Conservation (phyloP, 92 coral and sea anemone genomes). For the Porites evermanni region DNA sequence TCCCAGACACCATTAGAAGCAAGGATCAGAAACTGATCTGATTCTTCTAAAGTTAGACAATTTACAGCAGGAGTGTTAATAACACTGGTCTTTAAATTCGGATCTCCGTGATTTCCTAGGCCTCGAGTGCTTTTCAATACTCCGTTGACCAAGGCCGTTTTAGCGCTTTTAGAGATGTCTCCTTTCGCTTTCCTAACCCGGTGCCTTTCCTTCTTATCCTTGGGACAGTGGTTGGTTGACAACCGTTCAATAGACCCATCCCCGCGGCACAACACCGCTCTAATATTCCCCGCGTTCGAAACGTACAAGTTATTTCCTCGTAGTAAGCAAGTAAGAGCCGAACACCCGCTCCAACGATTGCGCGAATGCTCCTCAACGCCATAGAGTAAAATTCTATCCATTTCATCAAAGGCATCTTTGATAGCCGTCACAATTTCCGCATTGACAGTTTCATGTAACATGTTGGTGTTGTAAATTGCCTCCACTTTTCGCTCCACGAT, state of each 20-base stretch:
- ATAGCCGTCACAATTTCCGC: slow-evolving; percentile 72
- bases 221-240: slow-evolving; percentile 89
- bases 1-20: slow-evolving; percentile 97
- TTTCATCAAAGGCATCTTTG: slow-evolving; percentile 81
- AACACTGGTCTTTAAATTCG: slow-evolving; percentile 80
- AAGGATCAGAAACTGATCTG: slow-evolving; percentile 83
- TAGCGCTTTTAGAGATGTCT: slow-evolving; percentile 82
- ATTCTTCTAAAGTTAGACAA: slow-evolving; percentile 74
- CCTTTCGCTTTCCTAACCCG: slow-evolving; percentile 77
- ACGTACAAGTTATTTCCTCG: slow-evolving; percentile 82
- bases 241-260: slow-evolving; percentile 83
- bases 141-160: slow-evolving; percentile 87
- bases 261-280: slow-evolving; percentile 84
- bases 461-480: slow-evolving; percentile 58
- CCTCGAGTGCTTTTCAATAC: slow-evolving; percentile 88
- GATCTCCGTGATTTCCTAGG: slow-evolving; percentile 97
- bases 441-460: slow-evolving; percentile 56
- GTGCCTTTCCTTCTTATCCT: slow-evolving; percentile 80
- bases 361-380: slow-evolving; percentile 93
- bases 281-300: slow-evolving; percentile 94
- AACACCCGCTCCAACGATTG: slow-evolving; percentile 99
- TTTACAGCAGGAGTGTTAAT: slow-evolving; percentile 77
- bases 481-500: slow-evolving; percentile 78
- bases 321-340: slow-evolving; percentile 88
- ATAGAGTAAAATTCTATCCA: slow-evolving; percentile 80